Percentiles rank a stretch among this genome's conserved stretches.
Evolutionary conservation across 2,888 invertebrate species (phyloP).

Genomic region (Athalia rosae): DNA sequence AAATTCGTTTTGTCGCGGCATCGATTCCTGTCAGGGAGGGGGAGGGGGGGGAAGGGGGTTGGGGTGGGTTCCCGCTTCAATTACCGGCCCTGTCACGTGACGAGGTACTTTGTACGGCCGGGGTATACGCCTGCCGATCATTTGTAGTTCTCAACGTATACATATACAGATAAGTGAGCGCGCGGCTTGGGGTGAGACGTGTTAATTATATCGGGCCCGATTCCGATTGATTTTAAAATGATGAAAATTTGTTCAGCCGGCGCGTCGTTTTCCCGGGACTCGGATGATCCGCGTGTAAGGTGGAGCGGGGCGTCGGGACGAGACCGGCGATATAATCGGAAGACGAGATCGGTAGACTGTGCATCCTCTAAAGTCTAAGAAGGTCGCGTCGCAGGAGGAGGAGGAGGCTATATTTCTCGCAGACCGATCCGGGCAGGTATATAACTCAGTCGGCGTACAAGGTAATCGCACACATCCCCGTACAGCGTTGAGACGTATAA

Average conservation of each 20-base stretch:
- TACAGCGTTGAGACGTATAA: neutral
- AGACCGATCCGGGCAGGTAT: conserved; percentile 25
- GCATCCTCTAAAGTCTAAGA: conserved; percentile 57
- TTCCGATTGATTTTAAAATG: no score
- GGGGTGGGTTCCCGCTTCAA: conserved; percentile 2
- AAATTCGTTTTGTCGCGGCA: conserved; percentile 42
- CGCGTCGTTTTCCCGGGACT: conserved; percentile 12
- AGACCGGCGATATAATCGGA: conserved; percentile 61
- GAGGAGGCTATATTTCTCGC: conserved; percentile 11
- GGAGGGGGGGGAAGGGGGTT: neutral
- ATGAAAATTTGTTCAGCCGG: neutral
- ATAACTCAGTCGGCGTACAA: conserved; percentile 25
- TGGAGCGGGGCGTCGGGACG: conserved; percentile 10
- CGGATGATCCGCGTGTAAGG: conserved; percentile 4
- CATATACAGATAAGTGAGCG: no score
- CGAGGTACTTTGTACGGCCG: neutral
- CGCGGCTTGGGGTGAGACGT: no score
- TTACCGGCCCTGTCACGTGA: conserved; percentile 19
- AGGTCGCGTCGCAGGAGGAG: conserved; percentile 8
- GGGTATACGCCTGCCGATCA: no score
- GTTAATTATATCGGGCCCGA: no score
- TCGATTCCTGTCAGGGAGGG: conserved; percentile 26
- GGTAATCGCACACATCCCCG: conserved; percentile 13
- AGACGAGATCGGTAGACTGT: conserved; percentile 68
- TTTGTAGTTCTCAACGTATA: no score